A percentile compares a stretch with the other conserved stretches of the same genome.
phyloP scores from a whole-genome alignment of 2,113 vertebrate species.

The Lamprologus ornatipinnis region DNA sequence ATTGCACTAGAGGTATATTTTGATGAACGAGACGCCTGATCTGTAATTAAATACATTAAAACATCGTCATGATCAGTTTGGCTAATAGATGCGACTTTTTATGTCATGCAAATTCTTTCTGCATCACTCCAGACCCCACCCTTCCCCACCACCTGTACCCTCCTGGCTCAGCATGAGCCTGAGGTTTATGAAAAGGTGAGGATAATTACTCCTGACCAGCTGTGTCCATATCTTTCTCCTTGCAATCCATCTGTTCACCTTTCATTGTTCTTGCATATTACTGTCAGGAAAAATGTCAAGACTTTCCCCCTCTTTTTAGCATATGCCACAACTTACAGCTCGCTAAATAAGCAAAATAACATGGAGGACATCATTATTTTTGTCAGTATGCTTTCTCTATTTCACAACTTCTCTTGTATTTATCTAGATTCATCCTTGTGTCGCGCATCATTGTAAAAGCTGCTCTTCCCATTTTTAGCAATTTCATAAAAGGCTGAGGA shows the following conservation, averaged over 20 bases:
- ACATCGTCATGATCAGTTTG: neutral
- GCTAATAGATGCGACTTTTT: constrained; percentile 13
- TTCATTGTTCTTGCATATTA: neutral
- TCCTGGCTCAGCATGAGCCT: neutral
- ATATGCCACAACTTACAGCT: neutral
- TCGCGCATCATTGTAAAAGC: neutral
- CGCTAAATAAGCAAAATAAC: neutral
- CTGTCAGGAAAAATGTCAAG: neutral
- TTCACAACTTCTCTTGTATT: neutral
- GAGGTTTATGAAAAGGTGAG: constrained; percentile 21
- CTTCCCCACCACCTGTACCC: neutral
- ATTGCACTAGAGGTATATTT: neutral
- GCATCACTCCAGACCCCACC: neutral
- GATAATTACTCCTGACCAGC: constrained; percentile 14
- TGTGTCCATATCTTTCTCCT: constrained; percentile 4
- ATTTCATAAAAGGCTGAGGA: neutral
- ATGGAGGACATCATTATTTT: neutral
- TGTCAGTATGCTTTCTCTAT: neutral
- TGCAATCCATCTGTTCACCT: constrained; percentile 3
- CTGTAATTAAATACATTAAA: neutral
- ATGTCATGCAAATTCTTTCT: neutral
- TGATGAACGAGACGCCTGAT: neutral
- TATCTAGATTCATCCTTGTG: neutral
- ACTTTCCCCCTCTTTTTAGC: too few species aligned
- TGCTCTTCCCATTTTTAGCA: neutral